Evolutionary conservation across 2,888 invertebrate genomes (phyloP), one percentile per base, ranked within the genome.

Genomic region (Hirtodrosophila trivittata): DNA sequence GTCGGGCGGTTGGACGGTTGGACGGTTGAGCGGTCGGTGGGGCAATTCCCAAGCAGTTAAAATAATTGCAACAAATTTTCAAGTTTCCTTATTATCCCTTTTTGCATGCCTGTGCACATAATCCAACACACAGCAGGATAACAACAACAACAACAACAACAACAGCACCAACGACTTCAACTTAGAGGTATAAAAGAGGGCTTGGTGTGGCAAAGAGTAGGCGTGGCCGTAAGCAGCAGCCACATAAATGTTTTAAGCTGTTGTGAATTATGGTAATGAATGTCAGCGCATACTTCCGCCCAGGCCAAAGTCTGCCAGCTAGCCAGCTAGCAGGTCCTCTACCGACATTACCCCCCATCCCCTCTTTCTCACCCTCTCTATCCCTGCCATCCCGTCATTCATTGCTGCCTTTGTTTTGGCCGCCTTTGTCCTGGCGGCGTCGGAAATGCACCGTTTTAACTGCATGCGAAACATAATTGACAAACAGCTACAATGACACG

Each of bases 231-330:
- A 66, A 68, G 67, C 66, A 76, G 75, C 75, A 70, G 74, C 77
- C 82, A 66, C 80, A 82, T 77, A 77, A 78, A 80, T 84, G 83
- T 84, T 81, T 77, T 69, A 83, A 82, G 83, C 82, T 80, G 76
- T 80, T 83, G 84, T 83, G 77, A 80, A 82, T 83, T 83, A 83
- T 83, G 83, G 78, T 83, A 83, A 82, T 83, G 77, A 84, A 84
- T 83, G 83, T 83, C 83, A 82, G 83, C 69, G 65, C 83, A 70
- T 83, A 83, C 81, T 82, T 83, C 81, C 81, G 81, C 70, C 43
- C 45, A 21, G 32, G 37, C 50, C 12, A 65, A 64, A 60, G 47
- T 42, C 55, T 10, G 52, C 54, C 55, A 55, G 51, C 13, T 38
- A 39, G 57, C 42, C 42, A 38, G 57, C 42, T 38, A 38, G 52